phyloP scores from a whole-genome alignment of 1,140 invertebrate genomes.

The Mizuhopecten yessoensis region DNA sequence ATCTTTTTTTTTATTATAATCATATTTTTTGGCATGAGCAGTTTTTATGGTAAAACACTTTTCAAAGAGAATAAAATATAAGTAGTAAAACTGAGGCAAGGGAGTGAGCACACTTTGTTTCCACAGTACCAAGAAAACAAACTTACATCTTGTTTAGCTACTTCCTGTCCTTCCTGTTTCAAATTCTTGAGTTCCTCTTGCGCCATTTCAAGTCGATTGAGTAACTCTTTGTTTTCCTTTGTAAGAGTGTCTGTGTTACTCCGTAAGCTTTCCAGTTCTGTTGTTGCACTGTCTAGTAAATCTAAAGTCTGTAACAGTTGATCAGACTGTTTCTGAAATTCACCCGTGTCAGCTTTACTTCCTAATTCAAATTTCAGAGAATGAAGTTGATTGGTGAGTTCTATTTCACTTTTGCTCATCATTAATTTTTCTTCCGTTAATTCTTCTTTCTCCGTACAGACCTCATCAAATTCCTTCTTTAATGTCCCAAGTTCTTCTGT shows the following conservation, averaged over 20 bases:
- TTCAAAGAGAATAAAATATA: no score
- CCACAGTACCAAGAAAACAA: no score
- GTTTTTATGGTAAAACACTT: no score
- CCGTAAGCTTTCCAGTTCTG: slow-evolving; percentile 63
- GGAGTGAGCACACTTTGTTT: no score
- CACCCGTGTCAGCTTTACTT: slow-evolving; percentile 53
- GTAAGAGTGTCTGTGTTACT: slow-evolving; percentile 66
- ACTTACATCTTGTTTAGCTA: slow-evolving; percentile 75
- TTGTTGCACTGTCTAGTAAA: slow-evolving; percentile 64
- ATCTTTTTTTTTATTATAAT: no score
- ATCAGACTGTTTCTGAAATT: slow-evolving; percentile 63
- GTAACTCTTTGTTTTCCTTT: slow-evolving; percentile 77
- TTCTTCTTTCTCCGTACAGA: slow-evolving; percentile 71
- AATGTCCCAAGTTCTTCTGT: slow-evolving; percentile 72
- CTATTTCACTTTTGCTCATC: slow-evolving; percentile 71
- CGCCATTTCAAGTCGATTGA: slow-evolving; percentile 69
- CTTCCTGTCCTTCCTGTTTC: slow-evolving; percentile 67
- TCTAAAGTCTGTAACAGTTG: slow-evolving; percentile 64
- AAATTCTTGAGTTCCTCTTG: slow-evolving; percentile 62
- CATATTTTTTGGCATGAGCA: no score
- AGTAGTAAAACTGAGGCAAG: no score
- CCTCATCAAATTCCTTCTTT: slow-evolving; percentile 72
- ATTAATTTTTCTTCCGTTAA: slow-evolving; percentile 73
- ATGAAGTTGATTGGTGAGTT: slow-evolving; percentile 71
- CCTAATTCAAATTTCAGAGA: slow-evolving; percentile 68